A percentile compares a stretch with the other conserved stretches of the same genome.
Conservation (phyloP, 2,797 vertebrate species). For the Hipposideros larvatus region DNA sequence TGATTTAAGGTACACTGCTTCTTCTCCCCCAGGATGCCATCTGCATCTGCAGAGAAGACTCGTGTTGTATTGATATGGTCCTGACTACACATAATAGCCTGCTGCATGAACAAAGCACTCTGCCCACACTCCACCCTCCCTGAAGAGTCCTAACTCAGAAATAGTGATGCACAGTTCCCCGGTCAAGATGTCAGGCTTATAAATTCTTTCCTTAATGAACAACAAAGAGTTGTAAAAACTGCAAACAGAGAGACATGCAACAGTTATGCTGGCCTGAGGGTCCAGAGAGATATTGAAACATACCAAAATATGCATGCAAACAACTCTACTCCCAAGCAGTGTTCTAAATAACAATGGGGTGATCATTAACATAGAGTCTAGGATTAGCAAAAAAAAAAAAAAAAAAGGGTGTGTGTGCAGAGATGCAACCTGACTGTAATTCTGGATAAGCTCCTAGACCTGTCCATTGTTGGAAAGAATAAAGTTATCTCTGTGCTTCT, state of each 20-base stretch:
- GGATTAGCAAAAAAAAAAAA: constrained; percentile 61
- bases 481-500: background rate
- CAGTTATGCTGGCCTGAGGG: constrained; percentile 48
- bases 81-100: constrained; percentile 45
- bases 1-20: background rate
- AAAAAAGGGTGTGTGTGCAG: background rate
- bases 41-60: constrained; percentile 44
- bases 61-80: background rate
- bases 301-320: constrained; percentile 66
- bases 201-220: constrained; percentile 71
- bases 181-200: constrained; percentile 29
- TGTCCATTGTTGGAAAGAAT: background rate
- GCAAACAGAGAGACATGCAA: constrained; percentile 57
- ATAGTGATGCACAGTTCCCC: constrained; percentile 18
- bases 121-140: constrained; percentile 45
- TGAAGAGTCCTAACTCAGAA: constrained; percentile 57
- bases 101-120: background rate
- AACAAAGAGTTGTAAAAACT: constrained; percentile 76
- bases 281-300: constrained; percentile 20
- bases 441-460: background rate
- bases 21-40: background rate
- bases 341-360: constrained; percentile 64
- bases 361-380: constrained; percentile 65
- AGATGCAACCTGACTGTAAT: constrained; percentile 27
- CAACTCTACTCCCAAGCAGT: constrained; percentile 51